Conservation (phyloP, 2,888 invertebrate genomes). For the Augochlorella aurata region DNA sequence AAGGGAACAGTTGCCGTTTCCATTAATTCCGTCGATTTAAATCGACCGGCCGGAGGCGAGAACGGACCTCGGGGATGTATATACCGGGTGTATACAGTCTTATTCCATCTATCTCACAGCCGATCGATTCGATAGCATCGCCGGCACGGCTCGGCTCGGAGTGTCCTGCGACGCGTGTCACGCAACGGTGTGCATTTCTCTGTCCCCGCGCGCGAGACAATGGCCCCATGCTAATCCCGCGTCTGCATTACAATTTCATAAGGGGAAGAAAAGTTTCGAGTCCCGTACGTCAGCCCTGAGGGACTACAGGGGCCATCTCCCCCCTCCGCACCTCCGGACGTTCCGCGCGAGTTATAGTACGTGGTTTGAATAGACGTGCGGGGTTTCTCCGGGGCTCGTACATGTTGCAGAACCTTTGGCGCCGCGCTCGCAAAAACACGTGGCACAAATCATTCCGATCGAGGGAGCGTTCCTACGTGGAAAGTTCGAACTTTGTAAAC, state of each 20-base stretch:
- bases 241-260: conserved; percentile 73
- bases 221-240: conserved; percentile 74
- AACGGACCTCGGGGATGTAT: conserved; percentile 33
- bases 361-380: conserved; percentile 58
- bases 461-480: conserved; percentile 24
- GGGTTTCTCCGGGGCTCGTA: conserved; percentile 26
- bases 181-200: conserved; percentile 56
- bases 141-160: background rate
- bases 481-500: background rate
- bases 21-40: conserved; percentile 55
- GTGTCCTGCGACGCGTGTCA: conserved; percentile 52
- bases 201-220: conserved; percentile 65
- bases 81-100: background rate
- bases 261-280: conserved; percentile 66
- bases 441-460: conserved; percentile 38
- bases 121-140: conserved; percentile 69
- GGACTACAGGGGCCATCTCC: conserved; percentile 38
- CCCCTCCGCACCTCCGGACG: conserved; percentile 30
- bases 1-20: conserved; percentile 27
- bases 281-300: conserved; percentile 55
- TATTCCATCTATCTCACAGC: conserved; percentile 24
- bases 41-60: conserved; percentile 31
- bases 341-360: conserved; percentile 65
- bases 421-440: conserved; percentile 45
- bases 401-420: conserved; percentile 51